These are phyloP conservation scores for Petrocephalus microphthalmus DNA, from an alignment of 2,113 vertebrate species.

Conservation along the genomic window DNA sequence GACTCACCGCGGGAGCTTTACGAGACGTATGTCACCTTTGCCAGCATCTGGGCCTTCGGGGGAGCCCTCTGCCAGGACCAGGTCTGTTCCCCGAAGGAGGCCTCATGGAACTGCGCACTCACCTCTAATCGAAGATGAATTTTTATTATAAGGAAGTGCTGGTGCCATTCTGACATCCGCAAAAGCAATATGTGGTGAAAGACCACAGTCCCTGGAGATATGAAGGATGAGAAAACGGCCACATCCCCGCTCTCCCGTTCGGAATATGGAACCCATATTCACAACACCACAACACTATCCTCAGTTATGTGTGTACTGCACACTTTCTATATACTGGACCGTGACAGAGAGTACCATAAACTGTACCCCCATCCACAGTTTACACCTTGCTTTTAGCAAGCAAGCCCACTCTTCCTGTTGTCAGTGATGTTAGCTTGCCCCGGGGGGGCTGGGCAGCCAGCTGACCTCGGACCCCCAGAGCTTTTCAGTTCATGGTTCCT, in stretches of 20 bases:
- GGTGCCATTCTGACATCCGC: neutral
- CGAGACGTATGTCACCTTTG: constrained; percentile 64
- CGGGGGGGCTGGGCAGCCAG: too few species aligned
- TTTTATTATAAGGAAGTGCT: neutral
- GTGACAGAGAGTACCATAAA: too few species aligned
- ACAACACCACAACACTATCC: neutral
- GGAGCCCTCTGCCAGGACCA: constrained; percentile 68
- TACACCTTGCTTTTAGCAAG: too few species aligned
- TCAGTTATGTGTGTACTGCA: too few species aligned
- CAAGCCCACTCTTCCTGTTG: too few species aligned
- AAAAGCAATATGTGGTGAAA: neutral
- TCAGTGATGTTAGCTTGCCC: too few species aligned
- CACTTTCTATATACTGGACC: too few species aligned
- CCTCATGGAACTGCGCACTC: neutral
- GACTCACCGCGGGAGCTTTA: constrained; percentile 65
- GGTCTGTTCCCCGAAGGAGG: constrained; percentile 41
- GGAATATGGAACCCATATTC: neutral
- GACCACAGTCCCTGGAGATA: neutral
- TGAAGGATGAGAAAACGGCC: neutral
- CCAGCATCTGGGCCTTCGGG: constrained; percentile 67
- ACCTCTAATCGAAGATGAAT: neutral
- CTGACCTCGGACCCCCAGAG: too few species aligned
- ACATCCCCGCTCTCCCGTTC: neutral
- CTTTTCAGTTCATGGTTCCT: too few species aligned
- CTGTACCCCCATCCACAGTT: too few species aligned